phyloP scores from a whole-genome alignment of 1,140 invertebrate species.

The Penaeus indicus region DNA sequence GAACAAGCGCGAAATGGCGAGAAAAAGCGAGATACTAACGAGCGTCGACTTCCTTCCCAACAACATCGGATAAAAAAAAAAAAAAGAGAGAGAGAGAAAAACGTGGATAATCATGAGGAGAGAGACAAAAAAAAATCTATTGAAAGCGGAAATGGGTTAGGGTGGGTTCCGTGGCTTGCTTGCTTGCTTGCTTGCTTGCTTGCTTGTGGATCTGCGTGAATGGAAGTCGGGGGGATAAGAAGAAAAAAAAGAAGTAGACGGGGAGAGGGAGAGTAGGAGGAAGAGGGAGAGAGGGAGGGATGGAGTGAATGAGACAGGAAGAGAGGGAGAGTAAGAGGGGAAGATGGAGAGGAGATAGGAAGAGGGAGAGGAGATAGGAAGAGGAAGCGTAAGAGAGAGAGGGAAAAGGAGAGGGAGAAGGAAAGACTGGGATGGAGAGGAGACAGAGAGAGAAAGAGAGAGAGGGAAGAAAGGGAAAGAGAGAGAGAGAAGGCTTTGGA shows the following conservation, averaged over 20 bases:
- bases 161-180: too few relatives aligned
- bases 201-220: too few relatives aligned
- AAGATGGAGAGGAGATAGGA: background rate
- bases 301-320: background rate
- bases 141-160: too few relatives aligned
- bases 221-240: too few relatives aligned
- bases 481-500: constrained; percentile 1
- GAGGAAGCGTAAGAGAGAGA: background rate
- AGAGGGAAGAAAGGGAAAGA: background rate
- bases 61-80: background rate
- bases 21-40: too few relatives aligned
- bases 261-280: too few relatives aligned
- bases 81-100: background rate
- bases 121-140: background rate
- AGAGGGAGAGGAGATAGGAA: background rate
- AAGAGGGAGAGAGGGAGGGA: background rate
- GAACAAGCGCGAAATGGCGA: too few relatives aligned
- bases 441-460: background rate
- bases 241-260: too few relatives aligned
- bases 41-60: background rate
- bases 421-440: background rate
- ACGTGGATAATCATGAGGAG: background rate
- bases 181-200: too few relatives aligned
- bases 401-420: background rate
- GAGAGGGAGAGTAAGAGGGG: background rate